phyloP scores from a whole-genome alignment of 2,888 invertebrate genomes.

The Melanophora roralis region DNA sequence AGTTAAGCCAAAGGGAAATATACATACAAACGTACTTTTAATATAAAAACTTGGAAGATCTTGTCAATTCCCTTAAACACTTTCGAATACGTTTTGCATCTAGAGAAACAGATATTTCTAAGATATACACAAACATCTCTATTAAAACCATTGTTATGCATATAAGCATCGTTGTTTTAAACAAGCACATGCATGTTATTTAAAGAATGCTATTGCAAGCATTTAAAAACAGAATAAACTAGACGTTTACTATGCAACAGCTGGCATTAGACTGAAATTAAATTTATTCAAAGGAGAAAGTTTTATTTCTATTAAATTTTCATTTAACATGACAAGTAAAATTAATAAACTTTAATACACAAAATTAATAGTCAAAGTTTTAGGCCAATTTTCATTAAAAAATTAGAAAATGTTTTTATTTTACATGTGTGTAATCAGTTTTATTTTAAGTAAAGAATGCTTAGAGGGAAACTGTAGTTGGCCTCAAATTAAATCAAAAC shows the following conservation, averaged over 20 bases:
- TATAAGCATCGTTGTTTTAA: neutral
- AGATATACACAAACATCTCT: neutral
- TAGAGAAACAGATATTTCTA: neutral
- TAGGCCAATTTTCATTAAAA: too few species aligned
- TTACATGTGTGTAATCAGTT: too few species aligned
- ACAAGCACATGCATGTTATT: neutral
- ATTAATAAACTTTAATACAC: too few species aligned
- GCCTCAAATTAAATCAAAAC: too few species aligned
- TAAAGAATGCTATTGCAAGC: conserved; percentile 4
- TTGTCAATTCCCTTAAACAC: neutral
- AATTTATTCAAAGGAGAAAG: too few species aligned
- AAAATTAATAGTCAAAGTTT: too few species aligned
- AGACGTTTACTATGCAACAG: conserved; percentile 1
- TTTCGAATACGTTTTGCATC: neutral
- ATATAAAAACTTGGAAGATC: conserved; percentile 30
- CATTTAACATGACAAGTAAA: too few species aligned
- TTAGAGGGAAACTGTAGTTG: too few species aligned
- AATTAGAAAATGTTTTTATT: too few species aligned
- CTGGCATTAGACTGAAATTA: neutral
- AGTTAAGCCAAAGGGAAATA: neutral
- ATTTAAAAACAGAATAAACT: neutral
- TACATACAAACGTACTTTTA: neutral
- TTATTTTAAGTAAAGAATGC: too few species aligned
- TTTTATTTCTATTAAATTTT: too few species aligned
- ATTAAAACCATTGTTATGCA: neutral